Percentiles rank a stretch among this genome's conserved stretches.
Conservation (phyloP, 2,888 invertebrate species). For the Gymnocheta viridis region DNA sequence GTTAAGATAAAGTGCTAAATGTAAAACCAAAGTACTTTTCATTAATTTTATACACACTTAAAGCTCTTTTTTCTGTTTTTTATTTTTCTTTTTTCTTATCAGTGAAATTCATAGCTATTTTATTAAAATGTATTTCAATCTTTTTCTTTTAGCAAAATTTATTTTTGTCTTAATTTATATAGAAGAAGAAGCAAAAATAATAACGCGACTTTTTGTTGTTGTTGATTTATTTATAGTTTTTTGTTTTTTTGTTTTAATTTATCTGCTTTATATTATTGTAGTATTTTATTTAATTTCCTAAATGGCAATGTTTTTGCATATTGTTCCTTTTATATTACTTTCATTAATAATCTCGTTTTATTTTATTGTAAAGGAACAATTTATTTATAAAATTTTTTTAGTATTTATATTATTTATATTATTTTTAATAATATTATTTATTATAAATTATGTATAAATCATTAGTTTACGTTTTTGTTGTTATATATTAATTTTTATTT, state of each 20-base stretch:
- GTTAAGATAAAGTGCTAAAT: background rate
- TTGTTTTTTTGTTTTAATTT: slow-evolving; percentile 72
- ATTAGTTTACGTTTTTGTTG: slow-evolving; percentile 68
- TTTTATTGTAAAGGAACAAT: slow-evolving; percentile 54
- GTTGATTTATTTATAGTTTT: slow-evolving; percentile 64
- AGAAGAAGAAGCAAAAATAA: slow-evolving; percentile 70
- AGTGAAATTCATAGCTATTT: slow-evolving; percentile 74
- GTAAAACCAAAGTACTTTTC: slow-evolving; percentile 67
- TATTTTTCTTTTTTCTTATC: slow-evolving; percentile 39
- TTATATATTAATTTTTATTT: slow-evolving; percentile 61
- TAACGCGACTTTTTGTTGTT: slow-evolving; percentile 54
- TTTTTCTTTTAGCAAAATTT: slow-evolving; percentile 50
- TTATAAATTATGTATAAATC: slow-evolving; percentile 72
- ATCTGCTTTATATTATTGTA: slow-evolving; percentile 70
- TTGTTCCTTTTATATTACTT: slow-evolving; percentile 65
- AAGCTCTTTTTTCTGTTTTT: slow-evolving; percentile 68
- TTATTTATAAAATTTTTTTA: slow-evolving; percentile 55
- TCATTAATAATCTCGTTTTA: slow-evolving; percentile 10
- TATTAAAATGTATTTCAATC: slow-evolving; percentile 69
- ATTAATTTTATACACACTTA: slow-evolving; percentile 67
- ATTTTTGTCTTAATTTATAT: slow-evolving; percentile 70
- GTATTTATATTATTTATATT: slow-evolving; percentile 69
- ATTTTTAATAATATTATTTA: slow-evolving; percentile 74
- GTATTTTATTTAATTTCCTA: slow-evolving; percentile 67
- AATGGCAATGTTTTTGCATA: slow-evolving; percentile 69